Base-by-base conservation (phyloP, 2,797 vertebrate species). In the Lepidocolaptes lacrymiger region DNA sequence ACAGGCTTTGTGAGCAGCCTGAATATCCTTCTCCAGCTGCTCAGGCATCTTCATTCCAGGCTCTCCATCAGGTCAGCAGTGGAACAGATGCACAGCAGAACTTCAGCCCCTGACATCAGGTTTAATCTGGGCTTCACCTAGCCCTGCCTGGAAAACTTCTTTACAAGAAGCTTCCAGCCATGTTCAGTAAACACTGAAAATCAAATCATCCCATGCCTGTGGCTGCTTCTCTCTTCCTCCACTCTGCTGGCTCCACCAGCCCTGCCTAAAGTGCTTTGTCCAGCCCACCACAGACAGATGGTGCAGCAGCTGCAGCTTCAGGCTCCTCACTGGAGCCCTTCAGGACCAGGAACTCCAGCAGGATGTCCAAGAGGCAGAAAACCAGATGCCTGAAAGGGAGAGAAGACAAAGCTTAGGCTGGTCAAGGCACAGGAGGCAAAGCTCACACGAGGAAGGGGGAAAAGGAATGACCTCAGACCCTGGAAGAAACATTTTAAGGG, bases 311-410 rank as follows among this genome's bases (percentile, higher is more conserved):
- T 81, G 93, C 9, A 7, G 85, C 17, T 28, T 96, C 16, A 3
- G 92, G 86, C 36, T 96, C 96, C 90, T 98, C 80, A 9, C 97
- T 94, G 49, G 98, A 98, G 28, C 94, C 97, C 92, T 98, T 98
- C 18, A 99, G 98, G 93, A 99, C 97, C 96, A 99, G 95, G 89
- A 98, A 98, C 96, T 99, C 99, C 97, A 99, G 96, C 84, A 99
- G 97, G 95, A 99, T 96, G 92, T 99, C 99, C 95, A 98, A 98
- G 86, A 99, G 97, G 95, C 98, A 98, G 95, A 98, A 99, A 96
- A 99, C 97, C 95, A 99, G 98, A 96, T 99, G 99, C 93, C 99
- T 99, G 97, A 93, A 98, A 97, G 32, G 96, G 88, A 95, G 61
- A 91, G 78, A 55, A 91, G 32, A 96, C 39, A 91, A 86, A 97